Evolutionary conservation across 30 jellyfish, hydroid and myxozoan genomes (phyloP), one percentile per base, ranked within the genome.

Genomic region (Cassiopea xamachana): DNA sequence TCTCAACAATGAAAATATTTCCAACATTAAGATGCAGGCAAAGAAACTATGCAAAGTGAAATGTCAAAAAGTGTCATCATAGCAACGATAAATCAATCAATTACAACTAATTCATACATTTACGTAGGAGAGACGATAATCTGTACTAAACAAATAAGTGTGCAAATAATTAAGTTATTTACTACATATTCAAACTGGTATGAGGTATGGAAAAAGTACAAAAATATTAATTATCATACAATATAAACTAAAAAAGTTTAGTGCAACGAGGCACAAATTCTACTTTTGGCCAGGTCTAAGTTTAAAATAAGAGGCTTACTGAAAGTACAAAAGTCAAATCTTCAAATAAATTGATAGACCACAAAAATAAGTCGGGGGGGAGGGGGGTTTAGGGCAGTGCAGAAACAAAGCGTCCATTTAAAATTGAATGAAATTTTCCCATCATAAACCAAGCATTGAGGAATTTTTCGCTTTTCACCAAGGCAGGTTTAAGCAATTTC

Each of bases 161-260:
- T 50, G 71, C 73, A 78, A 78, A 43, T 60, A 78, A 78, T 51
- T 78, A 78, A 78, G 19, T 16, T 78, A 49, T 70, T 44, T 9
- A 72, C 81, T 82, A 82, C 83, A 46, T 67, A 67, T 82, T 82
- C 90, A 82, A 82, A 82, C 81, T 12, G 79, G 58, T 79, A 13
- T 44, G 58, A 27, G 68, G 90, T 82, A 64, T 82, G 43, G 87
- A 46, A 82, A 82, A 82, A 82, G 90, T 82, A 82, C 82, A 82
- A 82, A 82, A 82, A 82, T 82, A 82, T 72, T 46, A 82, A 82
- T 68, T 67, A 70, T 82, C 43, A 13, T 82, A 82, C 90, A 72
- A 46, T 80, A 49, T 43, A 46, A 78, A 78, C 87, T 78, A 78
- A 78, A 46, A 78, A 71, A 71, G 80, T 12, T 68, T 71, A 71